Percentiles rank a stretch among this genome's conserved stretches.
Conservation (phyloP, 2,113 vertebrate genomes). For the Vulpes ferrilata region DNA sequence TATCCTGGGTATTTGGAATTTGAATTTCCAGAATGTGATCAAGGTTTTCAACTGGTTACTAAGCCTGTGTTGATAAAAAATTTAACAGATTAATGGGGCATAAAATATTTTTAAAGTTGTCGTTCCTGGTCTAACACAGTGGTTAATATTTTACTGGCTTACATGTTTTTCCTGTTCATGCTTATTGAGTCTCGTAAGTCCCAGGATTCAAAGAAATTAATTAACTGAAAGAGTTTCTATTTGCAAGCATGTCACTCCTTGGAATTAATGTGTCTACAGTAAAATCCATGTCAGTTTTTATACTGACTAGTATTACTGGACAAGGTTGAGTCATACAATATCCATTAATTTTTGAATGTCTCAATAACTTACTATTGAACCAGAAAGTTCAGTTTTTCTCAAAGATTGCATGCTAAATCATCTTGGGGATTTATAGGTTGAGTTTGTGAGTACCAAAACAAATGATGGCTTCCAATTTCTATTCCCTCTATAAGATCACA, state of each 20-base stretch:
- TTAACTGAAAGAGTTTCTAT: slow-evolving; percentile 71
- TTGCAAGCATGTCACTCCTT: slow-evolving; percentile 67
- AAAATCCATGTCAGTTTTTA: neutral
- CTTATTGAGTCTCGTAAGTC: slow-evolving; percentile 78
- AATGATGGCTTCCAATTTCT: neutral
- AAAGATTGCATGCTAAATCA: neutral
- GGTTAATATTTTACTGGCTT: slow-evolving; percentile 80
- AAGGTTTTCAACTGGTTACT: slow-evolving; percentile 57
- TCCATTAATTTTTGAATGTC: slow-evolving; percentile 59
- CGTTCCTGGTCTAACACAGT: slow-evolving; percentile 61
- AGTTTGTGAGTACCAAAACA: neutral
- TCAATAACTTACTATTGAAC: neutral
- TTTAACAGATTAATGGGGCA: slow-evolving; percentile 77
- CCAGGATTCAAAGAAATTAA: slow-evolving; percentile 67
- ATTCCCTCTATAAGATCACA: neutral
- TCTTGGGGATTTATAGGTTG: neutral
- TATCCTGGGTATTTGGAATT: neutral
- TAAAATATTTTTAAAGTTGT: slow-evolving; percentile 74
- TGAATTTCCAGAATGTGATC: slow-evolving; percentile 64
- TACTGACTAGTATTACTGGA: neutral
- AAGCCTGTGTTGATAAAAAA: slow-evolving; percentile 62
- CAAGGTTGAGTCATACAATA: slow-evolving; percentile 50
- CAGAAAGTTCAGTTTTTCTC: neutral
- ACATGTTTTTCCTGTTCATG: slow-evolving; percentile 66
- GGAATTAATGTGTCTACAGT: slow-evolving; percentile 62